Percentiles rank a stretch among this genome's conserved stretches.
Evolutionary conservation across 2,888 invertebrate genomes (phyloP).

Genomic region (Acronicta aceris): DNA sequence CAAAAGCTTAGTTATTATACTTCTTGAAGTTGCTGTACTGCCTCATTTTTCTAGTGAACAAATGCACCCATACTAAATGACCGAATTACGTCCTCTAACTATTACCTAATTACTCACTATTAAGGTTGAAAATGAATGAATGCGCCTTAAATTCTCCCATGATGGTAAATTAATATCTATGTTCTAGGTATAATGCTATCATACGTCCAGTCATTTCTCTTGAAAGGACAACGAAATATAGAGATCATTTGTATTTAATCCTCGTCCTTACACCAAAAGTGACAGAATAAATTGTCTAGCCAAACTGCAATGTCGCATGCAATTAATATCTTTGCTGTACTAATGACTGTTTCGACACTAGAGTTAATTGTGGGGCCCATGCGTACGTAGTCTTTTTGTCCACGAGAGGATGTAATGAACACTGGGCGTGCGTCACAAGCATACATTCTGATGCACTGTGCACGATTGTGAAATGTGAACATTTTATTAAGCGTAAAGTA

Average conservation of each 20-base stretch:
- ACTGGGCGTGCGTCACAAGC: slow-evolving; percentile 34
- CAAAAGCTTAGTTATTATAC: no score
- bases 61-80: no score
- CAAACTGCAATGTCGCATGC: slow-evolving; percentile 14
- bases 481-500: background rate
- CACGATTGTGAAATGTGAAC: background rate
- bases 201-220: background rate
- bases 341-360: slow-evolving; percentile 43
- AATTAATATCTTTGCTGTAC: slow-evolving; percentile 20
- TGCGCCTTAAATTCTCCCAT: no score
- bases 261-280: background rate
- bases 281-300: background rate
- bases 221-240: background rate
- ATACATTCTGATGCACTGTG: background rate
- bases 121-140: no score
- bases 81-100: no score
- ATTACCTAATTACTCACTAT: no score
- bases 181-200: background rate
- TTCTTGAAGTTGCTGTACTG: no score
- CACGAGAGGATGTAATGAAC: slow-evolving; percentile 30
- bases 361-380: slow-evolving; percentile 42
- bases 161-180: no score
- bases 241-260: background rate
- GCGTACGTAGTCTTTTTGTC: slow-evolving; percentile 36
- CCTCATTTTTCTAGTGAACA: no score